Evolutionary conservation across 53 echinoderm and acorn worm genomes (phyloP).

Genomic region (Actinopyga echinites): DNA sequence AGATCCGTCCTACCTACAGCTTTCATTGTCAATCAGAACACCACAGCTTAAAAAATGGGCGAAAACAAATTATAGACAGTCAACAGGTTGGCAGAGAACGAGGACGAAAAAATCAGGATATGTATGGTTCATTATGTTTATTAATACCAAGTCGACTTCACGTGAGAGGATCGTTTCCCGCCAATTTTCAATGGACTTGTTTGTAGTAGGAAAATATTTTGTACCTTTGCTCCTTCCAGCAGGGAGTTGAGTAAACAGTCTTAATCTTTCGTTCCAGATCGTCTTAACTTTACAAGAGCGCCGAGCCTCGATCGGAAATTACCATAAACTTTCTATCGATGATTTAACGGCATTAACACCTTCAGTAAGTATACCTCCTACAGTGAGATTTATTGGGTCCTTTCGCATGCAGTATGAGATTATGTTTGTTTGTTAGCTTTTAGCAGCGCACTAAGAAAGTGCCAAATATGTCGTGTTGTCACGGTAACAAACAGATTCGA

Average conservation of each 20-base stretch:
- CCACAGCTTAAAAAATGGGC: no score
- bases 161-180: no score
- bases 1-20: no score
- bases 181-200: neutral
- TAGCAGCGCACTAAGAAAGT: no score
- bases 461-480: neutral
- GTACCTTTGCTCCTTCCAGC: no score
- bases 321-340: constrained; percentile 61
- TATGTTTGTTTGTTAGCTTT: no score
- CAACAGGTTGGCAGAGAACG: no score
- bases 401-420: neutral
- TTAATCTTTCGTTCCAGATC: constrained; percentile 17
- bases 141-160: neutral
- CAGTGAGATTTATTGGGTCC: neutral
- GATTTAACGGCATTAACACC: constrained; percentile 53
- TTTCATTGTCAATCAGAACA: no score
- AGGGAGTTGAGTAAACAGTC: no score
- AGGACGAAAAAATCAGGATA: no score
- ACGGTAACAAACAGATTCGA: neutral
- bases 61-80: no score
- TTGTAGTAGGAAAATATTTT: no score
- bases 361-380: constrained; percentile 43
- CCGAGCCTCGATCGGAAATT: constrained; percentile 42
- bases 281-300: constrained; percentile 38
- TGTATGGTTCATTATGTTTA: neutral